Evolutionary conservation across 2,888 invertebrate genomes (phyloP), one percentile per base, ranked within the genome.

Genomic region (Lypha dubia): DNA sequence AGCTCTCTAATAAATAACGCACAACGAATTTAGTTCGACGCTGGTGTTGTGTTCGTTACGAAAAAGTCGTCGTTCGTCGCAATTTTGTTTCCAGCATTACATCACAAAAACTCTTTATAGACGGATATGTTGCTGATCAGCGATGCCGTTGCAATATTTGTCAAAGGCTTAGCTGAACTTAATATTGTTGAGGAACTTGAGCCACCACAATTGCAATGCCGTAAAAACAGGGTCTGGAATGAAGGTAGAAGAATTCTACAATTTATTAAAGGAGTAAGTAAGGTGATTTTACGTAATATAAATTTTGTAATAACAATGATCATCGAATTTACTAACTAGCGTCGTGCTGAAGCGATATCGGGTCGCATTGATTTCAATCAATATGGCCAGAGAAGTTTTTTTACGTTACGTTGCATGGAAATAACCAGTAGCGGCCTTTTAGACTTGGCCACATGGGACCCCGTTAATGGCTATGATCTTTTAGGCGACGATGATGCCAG

Each of bases 391-490:
- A 93, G 96, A 44, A 93, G 93, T 22, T 93, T 94, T 87, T 96
- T 96, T 87, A 93, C 93, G 11, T 91, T 96, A 11, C 94, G 95
- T 89, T 93, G 96, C 87, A 93, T 95, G 90, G 96, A 96, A 91
- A 91, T 95, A 83, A 94, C 94, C 3, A 93, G 86, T 79, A 93
- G 92, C 32, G 93, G 93, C 2, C 94, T 94, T 85, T 93, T 94
- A 74, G 94, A 94, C 79, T 93, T 94, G 84, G 90, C 91, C 56
- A 87, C 89, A 8, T 92, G 92, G 92, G 92, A 92, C 88, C 92
- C 92, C 0, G 90, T 91, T 0, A 90, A 90, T 67, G 91, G 92
- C 0, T 79, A 92, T 41, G 89, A 90, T 91, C 58, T 93, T 93
- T 89, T 95, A 94, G 89, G 93, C 93, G 90, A 90, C 63, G 84